Evolutionary conservation across 1,140 invertebrate genomes (phyloP), one percentile per base, ranked within the genome.

Genomic region (Homarus americanus): DNA sequence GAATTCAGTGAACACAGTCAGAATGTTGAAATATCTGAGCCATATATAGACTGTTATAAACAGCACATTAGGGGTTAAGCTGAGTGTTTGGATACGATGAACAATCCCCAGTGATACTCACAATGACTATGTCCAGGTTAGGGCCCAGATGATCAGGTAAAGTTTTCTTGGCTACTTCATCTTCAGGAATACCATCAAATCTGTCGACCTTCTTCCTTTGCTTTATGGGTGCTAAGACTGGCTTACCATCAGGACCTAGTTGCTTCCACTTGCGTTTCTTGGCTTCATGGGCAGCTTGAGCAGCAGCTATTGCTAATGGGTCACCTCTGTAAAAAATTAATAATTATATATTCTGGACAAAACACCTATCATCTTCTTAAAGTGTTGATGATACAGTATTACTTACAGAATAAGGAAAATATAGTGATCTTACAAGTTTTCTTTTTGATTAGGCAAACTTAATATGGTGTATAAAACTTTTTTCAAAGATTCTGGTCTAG

Each of bases 101-200:
- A 69, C 63, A 7, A 9, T 69, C n/a, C 28, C 24, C 1, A 20
- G 12, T 53, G 34, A 78, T 95, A 97, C 98, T 97, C 96, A 99
- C 98, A 96, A 99, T 99, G 94, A 99, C 97, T 95, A 99, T 99
- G 96, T 99, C 98, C 94, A 99, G 96, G 95, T 98, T 97, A 94
- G 96, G 96, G 73, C 96, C 96, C 72, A 99, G 95, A 95, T 99
- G 98, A 95, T 99, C 98, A 78, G 98, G 98, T 94, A 99, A 95
- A 84, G 97, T 97, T 93, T 97, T 96, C 94, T 98, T 97, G 75
- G 97, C 96, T 36, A 99, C 98, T 96, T 99, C 98, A 94, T 99
- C 98, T 95, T 99, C 98, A 85, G 97, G 96, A 97, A 99, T 98
- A 75, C 98, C 98, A 95, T 99, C 98, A 95, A 99, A 99, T 91